A percentile compares a stretch with the other conserved stretches of the same genome.
Evolutionary conservation across 2,113 vertebrate species (phyloP).

Genomic region (Pseudopodoces humilis): DNA sequence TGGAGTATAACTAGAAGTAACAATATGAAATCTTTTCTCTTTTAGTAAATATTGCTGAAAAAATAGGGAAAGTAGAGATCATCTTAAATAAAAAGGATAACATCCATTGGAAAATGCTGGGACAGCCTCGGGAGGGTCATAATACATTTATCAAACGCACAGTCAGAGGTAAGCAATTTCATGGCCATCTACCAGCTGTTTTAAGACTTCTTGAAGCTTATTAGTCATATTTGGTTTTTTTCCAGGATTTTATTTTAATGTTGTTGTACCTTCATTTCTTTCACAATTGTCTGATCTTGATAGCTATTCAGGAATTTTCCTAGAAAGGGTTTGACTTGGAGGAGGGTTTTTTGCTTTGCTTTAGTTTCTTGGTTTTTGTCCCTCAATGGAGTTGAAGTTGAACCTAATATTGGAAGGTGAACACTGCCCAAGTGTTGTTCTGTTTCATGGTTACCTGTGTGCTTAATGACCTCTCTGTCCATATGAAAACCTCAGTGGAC

Average conservation of each 20-base stretch:
- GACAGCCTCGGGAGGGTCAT: constrained; percentile 79
- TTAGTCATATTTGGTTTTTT: not conserved
- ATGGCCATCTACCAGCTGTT: not conserved
- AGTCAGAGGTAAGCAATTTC: constrained; percentile 79
- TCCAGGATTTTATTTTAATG: not conserved
- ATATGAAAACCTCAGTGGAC: not conserved
- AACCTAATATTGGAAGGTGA: not conserved
- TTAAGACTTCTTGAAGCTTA: not conserved
- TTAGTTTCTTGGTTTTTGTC: not conserved
- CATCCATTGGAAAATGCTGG: constrained; percentile 82
- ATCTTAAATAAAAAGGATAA: constrained; percentile 78
- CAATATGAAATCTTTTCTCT: constrained; percentile 28
- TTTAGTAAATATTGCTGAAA: constrained; percentile 80
- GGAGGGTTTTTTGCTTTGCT: not conserved
- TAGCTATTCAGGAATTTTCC: not conserved
- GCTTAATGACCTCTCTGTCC: not conserved
- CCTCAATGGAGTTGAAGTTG: not conserved
- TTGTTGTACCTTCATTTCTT: not conserved
- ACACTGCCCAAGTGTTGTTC: not conserved
- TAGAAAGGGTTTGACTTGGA: not conserved
- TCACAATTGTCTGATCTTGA: not conserved
- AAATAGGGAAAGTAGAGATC: constrained; percentile 90
- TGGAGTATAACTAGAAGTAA: not conserved
- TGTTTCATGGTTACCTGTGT: not conserved
- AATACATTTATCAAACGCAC: constrained; percentile 79